Base-by-base conservation (phyloP, 2,797 vertebrate genomes). In the Paramormyrops hopkinsi region DNA sequence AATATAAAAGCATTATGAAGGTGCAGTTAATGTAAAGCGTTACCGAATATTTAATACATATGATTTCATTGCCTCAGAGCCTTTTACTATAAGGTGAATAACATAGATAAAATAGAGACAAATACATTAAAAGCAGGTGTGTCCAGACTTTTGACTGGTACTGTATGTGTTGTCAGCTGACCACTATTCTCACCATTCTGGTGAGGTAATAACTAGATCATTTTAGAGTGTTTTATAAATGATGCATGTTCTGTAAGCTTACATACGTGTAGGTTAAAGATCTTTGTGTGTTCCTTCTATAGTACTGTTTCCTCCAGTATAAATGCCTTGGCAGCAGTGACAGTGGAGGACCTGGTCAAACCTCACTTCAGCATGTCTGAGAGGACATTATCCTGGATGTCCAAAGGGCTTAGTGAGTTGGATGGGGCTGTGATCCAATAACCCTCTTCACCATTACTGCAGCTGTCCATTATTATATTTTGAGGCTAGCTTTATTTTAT, bases 241-340 rank as follows among this genome's bases (percentile, higher is more conserved):
- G 11, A 53, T 12, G 33, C 48, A 17, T 59, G 29, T 59, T 62
- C 12, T 87, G 14, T 87, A 37, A 9, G 2, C 17, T 86, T 54
- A 86, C 22, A 12, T 54, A 56, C 2, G 5, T 56, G 48, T 86
- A 50, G 44, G 2, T 73, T 29, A 85, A 48, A 25, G 7, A 50
- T 86, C 19, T 86, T 2, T 50, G 44, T 86, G 4, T 33, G 29
- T 29, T 17, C 6, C 54, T 44, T 62, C 87, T 89, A 3, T 91
- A 99, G 98, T 94, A 99, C 98, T 0, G 98, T 98, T 92, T 99
- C 98, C 19, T 99, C 98, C 93, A 98, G 98, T 91, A 97, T 99
- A 91, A 99, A 97, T 29, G 97, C 98, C 12, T 92, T 99, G 91
- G 96, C 98, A 88, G 96, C 98, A 0, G 98, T 99, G 46, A 98